Conservation (phyloP, 2,888 invertebrate species). For the Melanostoma scalare region DNA sequence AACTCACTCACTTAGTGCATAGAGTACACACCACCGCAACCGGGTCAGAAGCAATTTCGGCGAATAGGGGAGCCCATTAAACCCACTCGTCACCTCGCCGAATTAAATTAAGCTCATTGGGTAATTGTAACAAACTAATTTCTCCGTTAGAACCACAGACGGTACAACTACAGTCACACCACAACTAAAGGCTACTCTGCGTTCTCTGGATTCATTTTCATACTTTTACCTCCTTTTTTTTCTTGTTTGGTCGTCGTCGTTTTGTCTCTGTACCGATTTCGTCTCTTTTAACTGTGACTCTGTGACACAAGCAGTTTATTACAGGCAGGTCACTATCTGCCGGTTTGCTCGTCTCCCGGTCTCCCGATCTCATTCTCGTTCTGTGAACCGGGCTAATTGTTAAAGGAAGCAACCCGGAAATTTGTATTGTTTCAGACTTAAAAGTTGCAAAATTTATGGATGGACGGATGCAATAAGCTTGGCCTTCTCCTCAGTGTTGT, state of each 20-base stretch:
- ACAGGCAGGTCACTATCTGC: conserved; percentile 39
- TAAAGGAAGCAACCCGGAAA: conserved; percentile 71
- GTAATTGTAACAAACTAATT: conserved; percentile 70
- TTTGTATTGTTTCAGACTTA: conserved; percentile 72
- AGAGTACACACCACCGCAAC: conserved; percentile 1
- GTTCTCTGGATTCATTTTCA: conserved; percentile 25
- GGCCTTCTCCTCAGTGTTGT: conserved; percentile 32
- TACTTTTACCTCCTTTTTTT: conserved; percentile 17
- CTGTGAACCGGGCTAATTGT: conserved; percentile 63
- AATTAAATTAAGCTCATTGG: conserved; percentile 69
- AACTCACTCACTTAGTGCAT: conserved; percentile 22
- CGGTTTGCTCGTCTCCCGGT: not conserved
- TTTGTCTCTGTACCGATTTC: no score
- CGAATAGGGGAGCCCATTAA: conserved; percentile 48
- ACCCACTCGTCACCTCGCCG: conserved; percentile 64
- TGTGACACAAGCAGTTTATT: conserved; percentile 64
- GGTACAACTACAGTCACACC: not conserved
- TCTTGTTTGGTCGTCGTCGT: not conserved
- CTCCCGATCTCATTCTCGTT: conserved; percentile 23
- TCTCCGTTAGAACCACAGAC: conserved; percentile 56
- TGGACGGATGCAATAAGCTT: conserved; percentile 71
- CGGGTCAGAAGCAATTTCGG: conserved; percentile 42
- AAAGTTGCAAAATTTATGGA: conserved; percentile 73
- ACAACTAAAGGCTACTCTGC: conserved; percentile 9
- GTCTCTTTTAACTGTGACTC: conserved; percentile 38